Evolutionary conservation across 2,113 vertebrate genomes (phyloP).

Genomic region (Periophthalmus modestus): DNA sequence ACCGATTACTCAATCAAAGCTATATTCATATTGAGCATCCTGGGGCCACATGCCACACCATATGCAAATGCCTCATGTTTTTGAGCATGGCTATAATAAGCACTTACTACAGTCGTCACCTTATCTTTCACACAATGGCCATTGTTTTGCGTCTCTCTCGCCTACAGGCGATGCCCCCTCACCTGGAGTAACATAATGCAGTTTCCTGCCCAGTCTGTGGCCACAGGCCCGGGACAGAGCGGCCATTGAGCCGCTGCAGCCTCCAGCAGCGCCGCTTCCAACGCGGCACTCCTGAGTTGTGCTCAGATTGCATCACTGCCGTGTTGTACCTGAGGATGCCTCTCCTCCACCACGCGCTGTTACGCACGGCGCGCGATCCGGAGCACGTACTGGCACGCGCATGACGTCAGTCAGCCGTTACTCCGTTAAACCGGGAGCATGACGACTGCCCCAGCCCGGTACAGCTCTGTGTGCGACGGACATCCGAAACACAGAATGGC

Average conservation of each 20-base stretch:
- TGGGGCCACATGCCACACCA: neutral
- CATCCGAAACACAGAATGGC: neutral
- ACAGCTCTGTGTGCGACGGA: neutral
- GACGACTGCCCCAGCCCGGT: neutral
- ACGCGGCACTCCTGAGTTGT: slow-evolving; percentile 48
- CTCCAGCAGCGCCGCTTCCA: slow-evolving; percentile 56
- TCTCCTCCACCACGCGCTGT: slow-evolving; percentile 29
- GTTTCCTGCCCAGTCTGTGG: slow-evolving; percentile 38
- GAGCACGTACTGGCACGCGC: slow-evolving; percentile 19
- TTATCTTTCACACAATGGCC: slow-evolving; percentile 4
- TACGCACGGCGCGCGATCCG: slow-evolving; percentile 13
- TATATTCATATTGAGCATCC: neutral
- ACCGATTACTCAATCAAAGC: neutral
- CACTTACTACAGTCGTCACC: neutral
- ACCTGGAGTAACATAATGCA: slow-evolving; percentile 35
- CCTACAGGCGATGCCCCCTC: slow-evolving; percentile 20
- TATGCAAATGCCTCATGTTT: neutral
- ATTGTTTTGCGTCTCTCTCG: neutral
- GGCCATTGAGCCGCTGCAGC: slow-evolving; percentile 39
- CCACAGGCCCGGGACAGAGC: slow-evolving; percentile 43
- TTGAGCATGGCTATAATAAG: neutral
- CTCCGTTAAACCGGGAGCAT: slow-evolving; percentile 10
- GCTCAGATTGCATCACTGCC: slow-evolving; percentile 60
- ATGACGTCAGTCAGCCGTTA: slow-evolving; percentile 54
- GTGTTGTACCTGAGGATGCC: slow-evolving; percentile 46